Conservation (phyloP, 1,140 invertebrate genomes). For the Danaus plexippus region DNA sequence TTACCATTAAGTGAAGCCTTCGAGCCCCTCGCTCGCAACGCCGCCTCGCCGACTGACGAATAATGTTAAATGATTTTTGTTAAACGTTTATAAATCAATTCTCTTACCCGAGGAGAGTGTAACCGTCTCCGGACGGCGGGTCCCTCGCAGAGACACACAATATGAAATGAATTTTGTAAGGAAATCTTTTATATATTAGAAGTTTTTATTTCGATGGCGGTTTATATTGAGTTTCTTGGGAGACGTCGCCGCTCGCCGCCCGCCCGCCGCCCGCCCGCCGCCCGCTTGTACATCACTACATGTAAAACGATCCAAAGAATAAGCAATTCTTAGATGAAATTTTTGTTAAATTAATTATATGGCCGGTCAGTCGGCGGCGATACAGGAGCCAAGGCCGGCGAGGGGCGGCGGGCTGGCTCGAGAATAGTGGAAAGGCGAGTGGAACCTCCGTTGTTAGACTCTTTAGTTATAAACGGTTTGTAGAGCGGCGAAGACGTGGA, state of each 20-base stretch:
- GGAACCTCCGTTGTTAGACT: conserved; percentile 20
- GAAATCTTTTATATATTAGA: conserved; percentile 6
- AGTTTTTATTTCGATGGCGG: conserved; percentile 3
- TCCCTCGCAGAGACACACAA: neutral
- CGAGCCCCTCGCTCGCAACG: too few relatives aligned
- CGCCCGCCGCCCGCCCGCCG: conserved; percentile 57
- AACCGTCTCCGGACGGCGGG: too few relatives aligned
- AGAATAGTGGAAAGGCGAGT: conserved; percentile 26
- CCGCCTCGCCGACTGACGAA: too few relatives aligned
- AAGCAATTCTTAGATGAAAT: conserved; percentile 28
- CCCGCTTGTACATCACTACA: conserved; percentile 1
- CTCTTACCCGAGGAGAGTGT: too few relatives aligned
- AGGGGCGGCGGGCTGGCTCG: conserved; percentile 18
- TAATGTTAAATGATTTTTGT: too few relatives aligned
- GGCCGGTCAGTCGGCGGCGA: conserved; percentile 25
- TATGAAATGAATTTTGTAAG: conserved; percentile 3
- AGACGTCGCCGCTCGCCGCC: conserved; percentile 78
- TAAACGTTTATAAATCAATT: too few relatives aligned
- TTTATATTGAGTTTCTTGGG: neutral
- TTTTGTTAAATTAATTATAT: conserved; percentile 42
- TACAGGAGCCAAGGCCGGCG: conserved; percentile 22
- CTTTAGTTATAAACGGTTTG: conserved; percentile 9
- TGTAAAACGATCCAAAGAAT: conserved; percentile 6
- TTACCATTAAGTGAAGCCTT: too few relatives aligned
- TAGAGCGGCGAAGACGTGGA: neutral